Conservation (phyloP, 92 coral and sea anemone species). For the Metridium senile region DNA sequence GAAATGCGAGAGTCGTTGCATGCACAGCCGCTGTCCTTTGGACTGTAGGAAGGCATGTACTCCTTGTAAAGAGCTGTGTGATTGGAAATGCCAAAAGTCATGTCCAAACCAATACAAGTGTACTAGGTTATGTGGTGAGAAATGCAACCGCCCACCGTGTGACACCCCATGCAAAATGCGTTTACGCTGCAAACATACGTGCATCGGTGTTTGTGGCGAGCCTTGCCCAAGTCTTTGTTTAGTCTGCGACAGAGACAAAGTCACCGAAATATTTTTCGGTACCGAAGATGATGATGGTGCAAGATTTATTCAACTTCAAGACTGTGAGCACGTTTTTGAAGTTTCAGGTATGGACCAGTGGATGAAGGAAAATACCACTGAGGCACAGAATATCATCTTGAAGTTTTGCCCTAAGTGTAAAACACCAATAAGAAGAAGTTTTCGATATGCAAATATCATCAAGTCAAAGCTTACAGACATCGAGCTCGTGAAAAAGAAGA, state of each 20-base stretch:
- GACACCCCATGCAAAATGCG: conserved; percentile 62
- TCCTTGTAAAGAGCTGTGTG: conserved; percentile 81
- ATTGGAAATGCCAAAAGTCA: conserved; percentile 75
- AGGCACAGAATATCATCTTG: conserved; percentile 47
- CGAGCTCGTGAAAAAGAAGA: too few species aligned
- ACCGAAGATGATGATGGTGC: conserved; percentile 71
- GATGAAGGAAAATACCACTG: conserved; percentile 56
- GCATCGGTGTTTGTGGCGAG: conserved; percentile 93
- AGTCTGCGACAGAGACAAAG: conserved; percentile 68
- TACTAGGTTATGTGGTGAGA: conserved; percentile 67
- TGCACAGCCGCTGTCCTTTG: conserved; percentile 77
- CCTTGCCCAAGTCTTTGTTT: conserved; percentile 85
- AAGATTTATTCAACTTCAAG: conserved; percentile 72
- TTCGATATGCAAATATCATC: conserved; percentile 81
- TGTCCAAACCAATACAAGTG: conserved; percentile 61
- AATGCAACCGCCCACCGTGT: conserved; percentile 77
- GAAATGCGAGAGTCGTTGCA: conserved; percentile 76
- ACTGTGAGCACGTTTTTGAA: conserved; percentile 86
- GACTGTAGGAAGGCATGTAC: conserved; percentile 71
- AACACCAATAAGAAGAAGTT: conserved; percentile 76
- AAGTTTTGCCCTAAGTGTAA: conserved; percentile 83
- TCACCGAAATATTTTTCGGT: conserved; percentile 83
- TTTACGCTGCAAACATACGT: conserved; percentile 63
- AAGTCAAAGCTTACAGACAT: conserved; percentile 67
- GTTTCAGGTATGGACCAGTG: conserved; percentile 74